phyloP scores from a whole-genome alignment of 2,797 vertebrate genomes.

The Botia kubotai region DNA sequence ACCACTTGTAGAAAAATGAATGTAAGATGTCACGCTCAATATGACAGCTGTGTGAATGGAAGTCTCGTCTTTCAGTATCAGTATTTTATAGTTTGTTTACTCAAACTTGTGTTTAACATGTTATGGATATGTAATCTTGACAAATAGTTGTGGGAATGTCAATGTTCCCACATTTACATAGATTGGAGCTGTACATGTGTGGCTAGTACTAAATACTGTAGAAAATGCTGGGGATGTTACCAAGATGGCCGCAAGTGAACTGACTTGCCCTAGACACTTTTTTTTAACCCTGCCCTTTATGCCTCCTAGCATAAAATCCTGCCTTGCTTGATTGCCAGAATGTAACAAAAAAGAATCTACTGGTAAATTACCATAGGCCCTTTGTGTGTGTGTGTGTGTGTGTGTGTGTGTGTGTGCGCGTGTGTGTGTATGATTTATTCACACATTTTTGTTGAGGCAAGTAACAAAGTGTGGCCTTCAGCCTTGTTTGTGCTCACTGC shows the following conservation, averaged over 20 bases:
- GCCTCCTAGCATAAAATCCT: not conserved
- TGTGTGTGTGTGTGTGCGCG: too few species aligned
- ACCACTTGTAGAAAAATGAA: not conserved
- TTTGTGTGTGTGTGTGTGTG: not conserved
- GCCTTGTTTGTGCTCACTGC: conserved; percentile 34
- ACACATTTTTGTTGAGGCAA: conserved; percentile 28
- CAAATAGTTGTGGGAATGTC: not conserved
- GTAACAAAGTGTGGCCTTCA: conserved; percentile 22
- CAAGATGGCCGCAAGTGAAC: too few species aligned
- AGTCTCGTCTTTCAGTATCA: not conserved
- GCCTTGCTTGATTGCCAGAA: not conserved
- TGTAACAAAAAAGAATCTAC: not conserved
- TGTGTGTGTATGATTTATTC: conserved; percentile 26
- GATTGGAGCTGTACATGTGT: too few species aligned
- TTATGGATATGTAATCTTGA: not conserved
- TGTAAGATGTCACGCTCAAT: not conserved
- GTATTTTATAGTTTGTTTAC: not conserved
- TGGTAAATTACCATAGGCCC: not conserved
- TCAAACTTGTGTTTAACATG: not conserved
- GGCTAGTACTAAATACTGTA: too few species aligned
- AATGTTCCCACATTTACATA: too few species aligned
- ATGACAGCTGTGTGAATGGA: not conserved
- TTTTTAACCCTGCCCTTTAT: conserved; percentile 12
- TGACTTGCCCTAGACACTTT: not conserved
- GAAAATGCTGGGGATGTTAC: too few species aligned